These are phyloP conservation scores for Clamator glandarius DNA, from an alignment of 2,797 vertebrate genomes.

Conservation along the genomic window DNA sequence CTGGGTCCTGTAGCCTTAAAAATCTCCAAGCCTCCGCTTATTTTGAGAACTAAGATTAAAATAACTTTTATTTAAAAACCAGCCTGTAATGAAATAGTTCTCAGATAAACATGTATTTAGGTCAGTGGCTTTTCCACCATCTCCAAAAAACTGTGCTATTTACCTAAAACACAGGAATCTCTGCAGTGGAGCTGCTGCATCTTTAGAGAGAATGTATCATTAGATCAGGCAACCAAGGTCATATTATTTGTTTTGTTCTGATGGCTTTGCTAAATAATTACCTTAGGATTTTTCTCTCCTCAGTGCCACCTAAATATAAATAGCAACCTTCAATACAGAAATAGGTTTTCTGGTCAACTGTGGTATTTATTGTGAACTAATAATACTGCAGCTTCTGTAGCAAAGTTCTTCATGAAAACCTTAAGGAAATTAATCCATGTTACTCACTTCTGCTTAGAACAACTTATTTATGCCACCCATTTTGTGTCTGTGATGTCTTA, in stretches of 20 bases:
- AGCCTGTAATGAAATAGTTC: background rate
- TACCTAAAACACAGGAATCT: background rate
- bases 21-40: background rate
- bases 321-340: background rate
- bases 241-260: background rate
- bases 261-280: background rate
- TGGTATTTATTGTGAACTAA: background rate
- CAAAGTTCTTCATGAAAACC: background rate
- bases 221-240: background rate
- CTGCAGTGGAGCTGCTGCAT: background rate
- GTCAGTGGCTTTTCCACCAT: background rate
- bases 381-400: background rate
- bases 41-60: background rate
- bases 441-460: background rate
- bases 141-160: background rate
- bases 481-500: background rate
- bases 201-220: background rate
- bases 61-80: background rate
- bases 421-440: fast-evolving
- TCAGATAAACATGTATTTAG: background rate
- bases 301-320: background rate
- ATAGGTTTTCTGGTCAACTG: background rate
- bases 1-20: background rate
- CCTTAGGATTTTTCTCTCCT: background rate
- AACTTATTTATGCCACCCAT: background rate